These are phyloP conservation scores for Trichoplusia ni DNA, from an alignment of 1,140 invertebrate genomes.

Conservation along the genomic window DNA sequence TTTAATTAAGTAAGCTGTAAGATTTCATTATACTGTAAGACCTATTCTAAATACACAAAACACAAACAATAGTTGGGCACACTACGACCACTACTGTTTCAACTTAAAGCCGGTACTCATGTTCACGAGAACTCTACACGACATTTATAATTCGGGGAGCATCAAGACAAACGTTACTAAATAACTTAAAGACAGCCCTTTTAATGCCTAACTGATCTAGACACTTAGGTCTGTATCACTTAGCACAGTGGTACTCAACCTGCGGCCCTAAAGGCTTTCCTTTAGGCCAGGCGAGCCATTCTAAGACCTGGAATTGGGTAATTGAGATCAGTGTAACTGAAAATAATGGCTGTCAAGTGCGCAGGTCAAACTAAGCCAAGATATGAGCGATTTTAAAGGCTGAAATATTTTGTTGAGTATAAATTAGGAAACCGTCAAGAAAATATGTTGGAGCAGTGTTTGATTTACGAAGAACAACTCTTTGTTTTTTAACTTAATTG, in stretches of 20 bases:
- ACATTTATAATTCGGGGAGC: not conserved
- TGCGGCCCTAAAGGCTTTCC: not conserved
- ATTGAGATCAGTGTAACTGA: slow-evolving; percentile 13
- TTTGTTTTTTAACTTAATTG: too few relatives aligned
- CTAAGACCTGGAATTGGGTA: not conserved
- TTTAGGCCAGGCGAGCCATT: not conserved
- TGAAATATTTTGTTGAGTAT: too few relatives aligned
- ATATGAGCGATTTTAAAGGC: not conserved
- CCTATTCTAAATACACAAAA: too few relatives aligned
- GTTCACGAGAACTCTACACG: not conserved
- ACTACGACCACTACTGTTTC: too few relatives aligned
- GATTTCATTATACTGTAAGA: too few relatives aligned
- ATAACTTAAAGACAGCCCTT: too few relatives aligned
- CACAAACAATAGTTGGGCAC: not conserved
- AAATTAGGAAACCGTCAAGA: too few relatives aligned
- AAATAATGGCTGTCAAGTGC: slow-evolving; percentile 9
- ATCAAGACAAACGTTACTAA: not conserved
- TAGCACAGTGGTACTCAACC: not conserved
- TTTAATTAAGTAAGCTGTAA: too few relatives aligned
- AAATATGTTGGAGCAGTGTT: too few relatives aligned
- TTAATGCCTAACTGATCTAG: slow-evolving; percentile 10
- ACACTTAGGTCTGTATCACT: slow-evolving; percentile 16
- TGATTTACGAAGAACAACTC: too few relatives aligned
- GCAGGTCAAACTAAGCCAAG: not conserved
- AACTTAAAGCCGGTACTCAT: not conserved